A percentile compares a stretch with the other conserved stretches of the same genome.
Conservation (phyloP, 2,113 vertebrate genomes). For the Suricata suricatta region DNA sequence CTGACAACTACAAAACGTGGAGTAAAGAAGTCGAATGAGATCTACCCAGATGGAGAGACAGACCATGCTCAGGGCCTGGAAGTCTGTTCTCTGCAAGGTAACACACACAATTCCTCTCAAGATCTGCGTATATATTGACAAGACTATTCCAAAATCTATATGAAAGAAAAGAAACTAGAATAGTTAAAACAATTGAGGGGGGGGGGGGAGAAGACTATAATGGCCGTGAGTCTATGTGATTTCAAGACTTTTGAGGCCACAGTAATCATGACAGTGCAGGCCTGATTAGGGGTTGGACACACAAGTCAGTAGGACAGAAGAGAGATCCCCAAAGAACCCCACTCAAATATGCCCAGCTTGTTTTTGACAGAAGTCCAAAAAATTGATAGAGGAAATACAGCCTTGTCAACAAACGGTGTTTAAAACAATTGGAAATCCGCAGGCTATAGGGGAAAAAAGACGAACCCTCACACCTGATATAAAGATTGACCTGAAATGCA, state of each 20-base stretch:
- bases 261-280: fast-evolving
- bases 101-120: not conserved
- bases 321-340: not conserved
- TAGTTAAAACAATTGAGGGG: not conserved
- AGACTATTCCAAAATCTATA: not conserved
- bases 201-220: not conserved
- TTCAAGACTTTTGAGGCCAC: not conserved
- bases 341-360: not conserved
- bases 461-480: not conserved
- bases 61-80: fast-evolving
- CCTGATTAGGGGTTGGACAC: fast-evolving
- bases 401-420: not conserved
- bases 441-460: not conserved
- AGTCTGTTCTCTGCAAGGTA: not conserved
- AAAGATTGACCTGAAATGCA: not conserved
- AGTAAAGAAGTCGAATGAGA: not conserved
- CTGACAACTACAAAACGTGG: not conserved
- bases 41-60: not conserved
- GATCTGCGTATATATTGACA: not conserved
- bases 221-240: no score
- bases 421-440: no score
- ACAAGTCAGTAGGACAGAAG: not conserved
- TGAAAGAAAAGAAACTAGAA: not conserved
- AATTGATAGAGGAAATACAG: not conserved
- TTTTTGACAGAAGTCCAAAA: not conserved